Evolutionary conservation across 2,113 vertebrate genomes (phyloP).

Genomic region (Ictalurus punctatus): DNA sequence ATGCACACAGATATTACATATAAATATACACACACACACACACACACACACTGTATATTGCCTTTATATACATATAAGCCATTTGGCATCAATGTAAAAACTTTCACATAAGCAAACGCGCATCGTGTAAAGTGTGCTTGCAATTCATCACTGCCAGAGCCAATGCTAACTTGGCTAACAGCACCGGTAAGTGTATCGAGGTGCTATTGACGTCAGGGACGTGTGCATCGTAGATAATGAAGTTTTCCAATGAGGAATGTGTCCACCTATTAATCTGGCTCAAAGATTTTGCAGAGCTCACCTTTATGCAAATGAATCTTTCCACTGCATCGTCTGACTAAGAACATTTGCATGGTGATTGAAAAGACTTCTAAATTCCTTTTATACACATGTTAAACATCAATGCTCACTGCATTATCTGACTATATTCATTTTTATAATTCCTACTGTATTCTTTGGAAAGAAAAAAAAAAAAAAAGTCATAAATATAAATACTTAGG

Average conservation of each 20-base stretch:
- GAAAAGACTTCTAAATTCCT: slow-evolving; percentile 8
- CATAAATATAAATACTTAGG: neutral
- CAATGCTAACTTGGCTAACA: slow-evolving; percentile 9
- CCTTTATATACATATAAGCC: neutral
- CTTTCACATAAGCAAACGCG: neutral
- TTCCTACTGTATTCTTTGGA: neutral
- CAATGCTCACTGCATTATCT: neutral
- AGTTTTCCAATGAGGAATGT: neutral
- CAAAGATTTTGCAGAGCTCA: slow-evolving; percentile 7
- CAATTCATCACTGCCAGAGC: slow-evolving; percentile 13
- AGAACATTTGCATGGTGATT: neutral
- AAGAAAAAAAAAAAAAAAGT: neutral
- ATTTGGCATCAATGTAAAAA: neutral
- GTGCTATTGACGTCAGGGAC: neutral
- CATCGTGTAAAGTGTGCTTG: neutral
- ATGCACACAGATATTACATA: no score
- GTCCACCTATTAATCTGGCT: neutral
- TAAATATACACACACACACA: neutral
- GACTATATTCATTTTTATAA: neutral
- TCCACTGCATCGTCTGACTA: neutral
- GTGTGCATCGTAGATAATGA: slow-evolving; percentile 12
- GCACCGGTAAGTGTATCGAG: neutral
- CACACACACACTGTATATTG: neutral
- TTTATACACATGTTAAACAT: neutral
- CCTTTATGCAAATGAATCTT: slow-evolving; percentile 18